Evolutionary conservation across 2,113 vertebrate species (phyloP), one percentile per base, ranked within the genome.

Genomic region (Lagopus muta): DNA sequence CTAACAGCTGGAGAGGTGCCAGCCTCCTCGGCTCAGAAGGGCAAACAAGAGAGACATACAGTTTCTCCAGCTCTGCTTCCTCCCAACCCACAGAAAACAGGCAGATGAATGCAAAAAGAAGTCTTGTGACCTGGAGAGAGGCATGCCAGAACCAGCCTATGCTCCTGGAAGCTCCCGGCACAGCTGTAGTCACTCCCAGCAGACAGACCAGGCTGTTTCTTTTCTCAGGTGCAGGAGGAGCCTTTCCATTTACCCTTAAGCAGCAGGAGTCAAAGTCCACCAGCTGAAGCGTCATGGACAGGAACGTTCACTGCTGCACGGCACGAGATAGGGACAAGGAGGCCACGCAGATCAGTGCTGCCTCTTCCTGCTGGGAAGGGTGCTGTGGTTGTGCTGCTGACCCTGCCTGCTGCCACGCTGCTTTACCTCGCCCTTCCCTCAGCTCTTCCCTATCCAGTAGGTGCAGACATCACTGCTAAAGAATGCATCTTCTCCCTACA

Each of bases 221-320:
- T 66, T 72, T 48, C 67, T 30, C 58, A 67, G 81, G 60, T 71
- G 48, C 54, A 55, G 81, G 48, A 84, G 55, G 48, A 83, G 69
- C 47, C 27, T 67, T 76, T 2, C 4, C 74, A 27, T 55, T 86
- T 36, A 70, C 62, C 55, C 50, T 70, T 11, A 73, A 74, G 30
- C 65, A 60, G 10, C 36, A 36, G 58, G 38, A 85, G 61, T 70
- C 81, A 90, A 92, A 88, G 77, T 90, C 77, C 81, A 90, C 13
- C 43, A 32, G 64, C 69, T 47, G 74, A 54, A 88, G 75, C 21
- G 28, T 58, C 57, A 48, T 66, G n/a, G 40, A 13, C 40, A 48
- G 60, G 13, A 87, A 83, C 75, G 67, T 86, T 81, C 55, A 48
- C 64, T 2, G 0, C 76, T 40, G 7, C 45, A 4, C 43, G 60